These are phyloP conservation scores for Apotomis turbidana DNA, from an alignment of 2,888 invertebrate species.

Conservation along the genomic window DNA sequence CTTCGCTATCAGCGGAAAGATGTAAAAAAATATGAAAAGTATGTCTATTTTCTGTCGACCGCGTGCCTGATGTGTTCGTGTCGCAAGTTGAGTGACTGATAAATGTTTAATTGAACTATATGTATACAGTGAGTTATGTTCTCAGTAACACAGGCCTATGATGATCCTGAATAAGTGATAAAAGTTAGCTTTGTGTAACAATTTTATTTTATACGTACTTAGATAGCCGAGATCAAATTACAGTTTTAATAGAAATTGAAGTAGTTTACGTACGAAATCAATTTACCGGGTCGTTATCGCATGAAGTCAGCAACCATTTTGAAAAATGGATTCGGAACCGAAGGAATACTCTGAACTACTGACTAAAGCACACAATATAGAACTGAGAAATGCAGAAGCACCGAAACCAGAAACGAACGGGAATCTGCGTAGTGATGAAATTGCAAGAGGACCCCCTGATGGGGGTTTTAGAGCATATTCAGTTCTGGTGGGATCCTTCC, in stretches of 20 bases:
- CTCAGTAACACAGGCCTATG: background rate
- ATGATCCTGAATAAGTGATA: conserved; percentile 20
- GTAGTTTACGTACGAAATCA: conserved; percentile 11
- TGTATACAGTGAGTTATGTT: conserved; percentile 8
- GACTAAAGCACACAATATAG: conserved; percentile 35
- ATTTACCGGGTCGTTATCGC: conserved; percentile 4
- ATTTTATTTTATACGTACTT: conserved; percentile 22
- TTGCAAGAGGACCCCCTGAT: conserved; percentile 84
- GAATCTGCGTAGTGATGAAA: conserved; percentile 47
- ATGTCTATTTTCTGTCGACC: conserved; percentile 23
- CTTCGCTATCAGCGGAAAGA: conserved; percentile 31
- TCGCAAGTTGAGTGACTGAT: conserved; percentile 11
- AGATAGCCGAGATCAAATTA: conserved; percentile 39
- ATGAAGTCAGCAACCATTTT: conserved; percentile 4
- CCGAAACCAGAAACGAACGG: conserved; percentile 58
- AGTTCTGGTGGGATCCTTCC: conserved; percentile 92
- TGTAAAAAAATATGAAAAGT: conserved; percentile 16
- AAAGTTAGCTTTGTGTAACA: conserved; percentile 33
- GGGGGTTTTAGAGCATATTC: conserved; percentile 92
- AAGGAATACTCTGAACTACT: conserved; percentile 70
- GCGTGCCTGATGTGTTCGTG: conserved; percentile 26
- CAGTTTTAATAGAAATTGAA: conserved; percentile 36
- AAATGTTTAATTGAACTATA: conserved; percentile 22
- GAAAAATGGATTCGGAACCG: conserved; percentile 61
- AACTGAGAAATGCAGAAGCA: conserved; percentile 44